A percentile compares a stretch with the other conserved stretches of the same genome.
These are phyloP conservation scores for Chloroclystis v-ata DNA, from an alignment of 2,888 invertebrate species.

Conservation along the genomic window DNA sequence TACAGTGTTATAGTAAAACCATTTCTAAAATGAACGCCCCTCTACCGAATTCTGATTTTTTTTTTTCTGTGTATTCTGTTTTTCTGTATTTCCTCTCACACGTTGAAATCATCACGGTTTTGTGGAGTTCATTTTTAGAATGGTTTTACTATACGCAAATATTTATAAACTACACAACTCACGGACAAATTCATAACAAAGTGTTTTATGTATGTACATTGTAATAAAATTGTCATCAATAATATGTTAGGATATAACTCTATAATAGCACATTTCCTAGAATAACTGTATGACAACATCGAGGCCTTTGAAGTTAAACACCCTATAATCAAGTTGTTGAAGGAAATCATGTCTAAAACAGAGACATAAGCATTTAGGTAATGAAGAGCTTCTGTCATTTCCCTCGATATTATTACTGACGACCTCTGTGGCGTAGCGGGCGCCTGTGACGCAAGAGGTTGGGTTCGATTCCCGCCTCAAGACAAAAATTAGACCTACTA, in stretches of 20 bases:
- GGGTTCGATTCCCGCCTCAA: too few relatives aligned
- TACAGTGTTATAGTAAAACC: too few relatives aligned
- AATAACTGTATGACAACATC: slow-evolving; percentile 5
- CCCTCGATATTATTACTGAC: slow-evolving; percentile 47
- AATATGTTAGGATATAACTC: slow-evolving; percentile 3
- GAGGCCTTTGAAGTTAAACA: slow-evolving; percentile 16
- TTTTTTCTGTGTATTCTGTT: too few relatives aligned
- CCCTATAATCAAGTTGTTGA: slow-evolving; percentile 27
- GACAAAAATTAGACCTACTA: too few relatives aligned
- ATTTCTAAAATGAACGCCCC: too few relatives aligned
- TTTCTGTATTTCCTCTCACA: too few relatives aligned
- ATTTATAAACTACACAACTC: background rate
- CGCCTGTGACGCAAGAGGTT: too few relatives aligned
- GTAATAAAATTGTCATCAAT: slow-evolving; percentile 2
- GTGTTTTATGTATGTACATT: slow-evolving; percentile 30
- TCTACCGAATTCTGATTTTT: too few relatives aligned
- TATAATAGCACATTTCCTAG: slow-evolving; percentile 4
- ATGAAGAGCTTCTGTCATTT: slow-evolving; percentile 33
- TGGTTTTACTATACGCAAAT: too few relatives aligned
- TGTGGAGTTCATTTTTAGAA: too few relatives aligned
- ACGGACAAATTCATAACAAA: slow-evolving; percentile 36
- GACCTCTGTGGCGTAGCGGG: too few relatives aligned
- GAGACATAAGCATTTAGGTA: slow-evolving; percentile 19
- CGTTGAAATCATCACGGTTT: too few relatives aligned
- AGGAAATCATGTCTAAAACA: slow-evolving; percentile 27